phyloP scores from a whole-genome alignment of 1,140 invertebrate genomes.

The Drosophila sucinea region DNA sequence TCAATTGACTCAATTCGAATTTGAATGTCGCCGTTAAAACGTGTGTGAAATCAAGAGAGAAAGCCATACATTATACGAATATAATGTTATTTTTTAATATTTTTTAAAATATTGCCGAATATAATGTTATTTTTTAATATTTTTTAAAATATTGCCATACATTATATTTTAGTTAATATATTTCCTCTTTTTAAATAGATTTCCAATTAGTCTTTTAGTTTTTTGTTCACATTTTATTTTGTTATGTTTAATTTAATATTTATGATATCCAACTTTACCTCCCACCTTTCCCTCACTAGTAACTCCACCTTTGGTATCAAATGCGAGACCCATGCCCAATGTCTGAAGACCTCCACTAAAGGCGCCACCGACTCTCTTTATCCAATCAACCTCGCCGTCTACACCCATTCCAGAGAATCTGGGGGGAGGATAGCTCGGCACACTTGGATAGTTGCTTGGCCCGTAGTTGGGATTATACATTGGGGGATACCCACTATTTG shows the following conservation, averaged over 20 bases:
- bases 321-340: not conserved
- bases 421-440: not conserved
- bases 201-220: too few relatives aligned
- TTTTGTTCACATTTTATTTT: too few relatives aligned
- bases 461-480: not conserved
- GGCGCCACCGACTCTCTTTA: not conserved
- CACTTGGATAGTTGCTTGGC: not conserved
- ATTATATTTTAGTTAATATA: too few relatives aligned
- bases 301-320: not conserved
- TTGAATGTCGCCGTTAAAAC: not conserved
- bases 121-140: too few relatives aligned
- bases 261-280: not conserved
- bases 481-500: not conserved
- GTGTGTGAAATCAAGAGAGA: too few relatives aligned
- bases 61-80: too few relatives aligned
- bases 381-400: slow-evolving; percentile 1
- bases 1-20: not conserved
- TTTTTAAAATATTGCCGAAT: too few relatives aligned
- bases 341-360: not conserved
- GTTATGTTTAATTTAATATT: not conserved
- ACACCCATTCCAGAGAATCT: not conserved
- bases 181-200: too few relatives aligned
- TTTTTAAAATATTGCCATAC: too few relatives aligned
- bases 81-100: too few relatives aligned
- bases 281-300: not conserved